Base-by-base conservation (phyloP, 1,140 invertebrate species). In the Drosophila truncata region DNA sequence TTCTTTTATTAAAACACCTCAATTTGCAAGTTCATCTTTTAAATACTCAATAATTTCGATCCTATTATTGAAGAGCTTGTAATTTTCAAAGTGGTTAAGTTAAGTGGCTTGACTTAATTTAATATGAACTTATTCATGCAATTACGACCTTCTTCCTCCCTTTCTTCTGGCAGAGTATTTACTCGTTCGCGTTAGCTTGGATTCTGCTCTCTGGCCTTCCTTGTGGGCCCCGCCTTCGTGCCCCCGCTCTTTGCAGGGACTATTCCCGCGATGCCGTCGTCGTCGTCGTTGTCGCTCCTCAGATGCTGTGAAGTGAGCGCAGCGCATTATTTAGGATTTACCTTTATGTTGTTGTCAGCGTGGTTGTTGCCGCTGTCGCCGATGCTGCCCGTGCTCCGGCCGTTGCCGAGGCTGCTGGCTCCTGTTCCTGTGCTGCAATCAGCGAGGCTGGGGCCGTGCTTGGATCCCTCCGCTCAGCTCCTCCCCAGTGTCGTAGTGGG, bases 291-390 rank as follows among this genome's bases (percentile, higher is more conserved):
- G 44, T 58, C 54, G 50, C 54, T 80, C 50, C 62, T 77, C 62
- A 59, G 65, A 73, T 72, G 78, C 72, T 83, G 77, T 87, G 76
- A 87, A 88, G 83, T 83, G 83, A 73, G 72, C 77, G 49, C 59
- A 74, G 86, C 82, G 85, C 85, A 90, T 90, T 90, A 90, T 90
- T 90, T 84, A 90, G 85, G 85, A 90, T 90, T 90, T 90, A 90
- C 86, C 86, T 90, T 90, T 91, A 86, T 91, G 85, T 91, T 90
- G 86, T 91, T 90, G 85, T 82, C 85, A 78, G 47, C 78, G 66
- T 61, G 70, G 78, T 52, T 75, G 66, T 80, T 82, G 66, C 57
- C 64, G 70, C 31, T 73, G 55, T 67, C 72, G 62, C 33, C 44
- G 62, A 20, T 62, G 49, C 46, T 59, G 61, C 25, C 42, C 42